These are phyloP conservation scores for Urocitellus parryii DNA, from an alignment of 2,113 vertebrate species.

Conservation along the genomic window DNA sequence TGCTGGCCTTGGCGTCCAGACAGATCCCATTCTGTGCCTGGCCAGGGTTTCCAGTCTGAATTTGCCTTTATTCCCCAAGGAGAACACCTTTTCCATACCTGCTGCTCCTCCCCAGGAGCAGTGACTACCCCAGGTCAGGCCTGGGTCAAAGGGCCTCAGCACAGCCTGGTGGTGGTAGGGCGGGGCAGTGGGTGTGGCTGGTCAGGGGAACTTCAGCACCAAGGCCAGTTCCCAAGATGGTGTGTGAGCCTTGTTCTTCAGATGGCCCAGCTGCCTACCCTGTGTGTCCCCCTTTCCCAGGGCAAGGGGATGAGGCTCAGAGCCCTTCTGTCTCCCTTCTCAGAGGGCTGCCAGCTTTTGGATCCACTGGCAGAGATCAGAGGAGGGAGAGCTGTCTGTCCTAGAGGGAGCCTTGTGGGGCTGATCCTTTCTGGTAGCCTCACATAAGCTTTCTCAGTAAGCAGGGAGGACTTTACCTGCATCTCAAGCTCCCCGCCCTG, in stretches of 20 bases:
- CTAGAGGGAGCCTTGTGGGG: background rate
- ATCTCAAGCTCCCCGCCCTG: background rate
- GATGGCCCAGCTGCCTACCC: background rate
- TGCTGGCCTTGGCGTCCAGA: slow-evolving; percentile 27
- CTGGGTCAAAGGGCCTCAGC: background rate
- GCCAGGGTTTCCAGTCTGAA: background rate
- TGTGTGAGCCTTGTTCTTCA: background rate
- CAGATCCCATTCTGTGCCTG: background rate
- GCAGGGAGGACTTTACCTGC: background rate
- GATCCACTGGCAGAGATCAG: background rate
- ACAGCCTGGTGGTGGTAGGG: background rate
- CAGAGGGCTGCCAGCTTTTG: background rate
- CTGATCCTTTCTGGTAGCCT: background rate
- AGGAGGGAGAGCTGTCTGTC: background rate
- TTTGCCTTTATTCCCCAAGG: background rate
- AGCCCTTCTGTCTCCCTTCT: background rate
- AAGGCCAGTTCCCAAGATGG: background rate
- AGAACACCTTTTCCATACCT: background rate
- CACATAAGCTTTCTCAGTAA: background rate
- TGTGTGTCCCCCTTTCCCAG: background rate
- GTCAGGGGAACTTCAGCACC: background rate
- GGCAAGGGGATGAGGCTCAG: background rate
- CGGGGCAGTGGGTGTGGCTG: background rate
- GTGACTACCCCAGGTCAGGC: background rate
- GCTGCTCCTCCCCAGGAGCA: background rate